Evolutionary conservation across 1,140 invertebrate species (phyloP).

Genomic region (Trichoplusia ni): DNA sequence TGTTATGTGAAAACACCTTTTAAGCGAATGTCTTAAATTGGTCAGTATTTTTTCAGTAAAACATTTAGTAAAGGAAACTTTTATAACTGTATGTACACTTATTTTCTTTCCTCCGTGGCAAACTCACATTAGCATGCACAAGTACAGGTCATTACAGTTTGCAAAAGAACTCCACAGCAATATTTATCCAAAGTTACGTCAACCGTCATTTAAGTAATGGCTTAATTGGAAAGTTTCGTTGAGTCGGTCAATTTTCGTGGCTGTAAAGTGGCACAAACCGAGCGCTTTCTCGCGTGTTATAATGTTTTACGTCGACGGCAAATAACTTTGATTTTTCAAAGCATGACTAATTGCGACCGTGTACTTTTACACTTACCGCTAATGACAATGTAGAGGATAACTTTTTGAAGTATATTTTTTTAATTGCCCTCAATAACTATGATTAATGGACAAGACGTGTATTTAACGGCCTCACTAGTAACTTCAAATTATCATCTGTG

Average conservation of each 20-base stretch:
- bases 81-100: too few relatives aligned
- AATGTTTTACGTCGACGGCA: conserved; percentile 48
- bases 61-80: too few relatives aligned
- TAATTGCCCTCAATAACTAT: too few relatives aligned
- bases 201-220: conserved; percentile 61
- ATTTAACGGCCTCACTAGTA: too few relatives aligned
- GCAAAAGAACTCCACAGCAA: conserved; percentile 34
- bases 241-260: conserved; percentile 54
- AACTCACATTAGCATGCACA: conserved; percentile 2
- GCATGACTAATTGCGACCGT: conserved; percentile 48
- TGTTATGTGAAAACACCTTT: too few relatives aligned
- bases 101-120: too few relatives aligned
- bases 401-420: too few relatives aligned
- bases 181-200: conserved; percentile 55
- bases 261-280: conserved; percentile 50
- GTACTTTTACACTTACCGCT: conserved; percentile 8
- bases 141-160: conserved; percentile 32
- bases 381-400: conserved; percentile 5
- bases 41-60: too few relatives aligned
- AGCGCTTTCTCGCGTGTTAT: conserved; percentile 57
- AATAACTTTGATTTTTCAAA: conserved; percentile 51
- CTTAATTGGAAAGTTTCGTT: conserved; percentile 71
- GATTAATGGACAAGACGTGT: too few relatives aligned
- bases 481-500: too few relatives aligned
- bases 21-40: too few relatives aligned